Evolutionary conservation across 2,113 vertebrate genomes (phyloP), one percentile per base, ranked within the genome.

Genomic region (Gymnocephalus cernua): DNA sequence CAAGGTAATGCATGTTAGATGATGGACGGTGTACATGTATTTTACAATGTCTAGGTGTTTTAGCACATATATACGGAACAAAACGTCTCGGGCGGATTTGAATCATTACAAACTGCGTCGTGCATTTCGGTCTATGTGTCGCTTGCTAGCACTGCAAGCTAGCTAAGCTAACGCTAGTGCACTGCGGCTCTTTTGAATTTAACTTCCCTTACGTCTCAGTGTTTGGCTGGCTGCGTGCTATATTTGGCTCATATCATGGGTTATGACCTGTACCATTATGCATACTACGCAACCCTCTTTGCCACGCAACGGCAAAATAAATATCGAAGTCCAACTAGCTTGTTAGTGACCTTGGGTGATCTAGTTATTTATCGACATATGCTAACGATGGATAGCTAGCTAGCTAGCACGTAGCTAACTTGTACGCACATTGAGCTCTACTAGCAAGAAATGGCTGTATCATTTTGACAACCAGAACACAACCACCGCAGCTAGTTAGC

Each of bases 1-100:
- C 95, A 96, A 99, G 97, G 98, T 98, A 97, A 96, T 90, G 47
- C 68, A 67, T 54, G 5, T 4, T 0, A n/a, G 10, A 69, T 27
- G 1, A n/a, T 0, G 0, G 7, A 8, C 7, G 0, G 14, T n/a
- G 12, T 80, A 19, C n/a, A 50, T 0, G 1, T 4, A 2, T 58
- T 35, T 14, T 16, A 1, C 8, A 29, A 8, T 18, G 29, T 13
- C 0, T 5, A 3, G 4, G 8, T 14, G 47, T 9, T 44, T 75
- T 6, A 21, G 41, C 38, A 35, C 10, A 44, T 3, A 1, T 1
- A 5, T 6, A 4, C 0, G 10, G 6, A 3, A 14, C 16, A 12
- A 58, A 53, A 51, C 2, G 38, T 1, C 10, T 0, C 4, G 27
- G 10, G 16, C 29, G 51, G 38, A 1, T 0, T 4, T 3, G 38